Base-by-base conservation (phyloP, 2,888 invertebrate species). In the Pyrrhosoma nymphula region DNA sequence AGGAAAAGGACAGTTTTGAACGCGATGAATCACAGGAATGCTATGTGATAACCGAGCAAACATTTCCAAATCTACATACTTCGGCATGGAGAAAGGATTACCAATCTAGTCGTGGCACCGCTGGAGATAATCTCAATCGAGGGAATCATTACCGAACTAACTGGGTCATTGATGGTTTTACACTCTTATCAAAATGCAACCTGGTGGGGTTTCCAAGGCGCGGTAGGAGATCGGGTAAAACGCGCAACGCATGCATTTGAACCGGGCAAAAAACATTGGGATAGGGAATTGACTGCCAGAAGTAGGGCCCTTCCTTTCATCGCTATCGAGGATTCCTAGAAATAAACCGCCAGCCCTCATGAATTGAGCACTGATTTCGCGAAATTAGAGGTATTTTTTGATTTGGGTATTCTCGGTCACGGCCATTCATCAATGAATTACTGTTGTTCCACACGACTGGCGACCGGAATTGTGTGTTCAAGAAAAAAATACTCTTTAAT, bases 101-200 rank as follows among this genome's bases (percentile, higher is more conserved):
- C 35, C 35, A 18, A 82, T 82, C 4, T 82, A 14, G 35, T 35
- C 35, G 14, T 35, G 82, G 35, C 82, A 82, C 16, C 16, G 69
- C 12, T 69, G 69, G 30, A 82, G 82, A 82, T 82, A 12, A 35
- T 35, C 82, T 69, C 69, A 69, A n/a, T 69, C 4, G 30, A 82
- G 82, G 35, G 75, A 75, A 75, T 75, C n/a, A 75, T 75, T 75
- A 75, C 75, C 75, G 75, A 75, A 23, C 12, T 82, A 82, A 82
- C 82, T 82, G 14, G 82, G 35, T 82, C 82, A 35, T 35, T 3
- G 82, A 35, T 35, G 35, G 35, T 82, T 82, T 82, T 35, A 16
- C 35, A 35, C 35, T 82, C 82, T 82, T 82, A 82, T 82, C 82
- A 16, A 35, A 82, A 82, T 35, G 16, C 12, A 16, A 14, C 8